Conservation (phyloP, 92 coral and sea anemone species). For the Phenganax stokvisi region DNA sequence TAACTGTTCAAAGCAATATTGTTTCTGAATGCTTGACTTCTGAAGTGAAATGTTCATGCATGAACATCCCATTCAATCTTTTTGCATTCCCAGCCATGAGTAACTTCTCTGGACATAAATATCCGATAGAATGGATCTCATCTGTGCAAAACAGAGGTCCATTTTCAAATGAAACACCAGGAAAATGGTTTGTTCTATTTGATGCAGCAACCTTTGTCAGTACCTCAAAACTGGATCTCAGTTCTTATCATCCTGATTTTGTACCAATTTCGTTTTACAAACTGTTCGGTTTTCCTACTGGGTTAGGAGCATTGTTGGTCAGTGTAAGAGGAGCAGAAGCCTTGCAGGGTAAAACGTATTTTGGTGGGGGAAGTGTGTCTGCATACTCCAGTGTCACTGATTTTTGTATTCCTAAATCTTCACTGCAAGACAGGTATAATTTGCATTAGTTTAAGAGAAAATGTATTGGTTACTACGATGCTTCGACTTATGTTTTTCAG, state of each 20-base stretch:
- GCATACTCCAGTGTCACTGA: constrained; percentile 71
- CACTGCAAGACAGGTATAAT: constrained; percentile 64
- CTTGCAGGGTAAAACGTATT: constrained; percentile 58
- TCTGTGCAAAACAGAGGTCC: constrained; percentile 39
- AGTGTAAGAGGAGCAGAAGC: constrained; percentile 57
- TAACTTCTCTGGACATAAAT: constrained; percentile 87
- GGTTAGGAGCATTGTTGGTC: constrained; percentile 82
- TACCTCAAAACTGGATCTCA: constrained; percentile 69
- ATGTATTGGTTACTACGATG: too few relatives aligned
- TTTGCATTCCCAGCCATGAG: constrained; percentile 95
- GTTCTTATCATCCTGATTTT: constrained; percentile 63
- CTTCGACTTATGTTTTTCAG: too few relatives aligned
- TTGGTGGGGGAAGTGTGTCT: constrained; percentile 92
- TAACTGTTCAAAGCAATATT: neutral
- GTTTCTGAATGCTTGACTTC: neutral
- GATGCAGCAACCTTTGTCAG: constrained; percentile 96
- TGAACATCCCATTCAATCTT: constrained; percentile 39
- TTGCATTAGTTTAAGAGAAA: neutral
- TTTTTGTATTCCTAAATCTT: constrained; percentile 58
- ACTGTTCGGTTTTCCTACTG: constrained; percentile 95
- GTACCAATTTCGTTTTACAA: constrained; percentile 92
- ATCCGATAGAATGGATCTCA: constrained; percentile 66
- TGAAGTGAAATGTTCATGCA: neutral
- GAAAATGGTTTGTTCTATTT: constrained; percentile 71
- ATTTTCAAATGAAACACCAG: neutral